A percentile compares a stretch with the other conserved stretches of the same genome.
Conservation (phyloP, 2,888 invertebrate species). For the Acrobeloides nanus region DNA sequence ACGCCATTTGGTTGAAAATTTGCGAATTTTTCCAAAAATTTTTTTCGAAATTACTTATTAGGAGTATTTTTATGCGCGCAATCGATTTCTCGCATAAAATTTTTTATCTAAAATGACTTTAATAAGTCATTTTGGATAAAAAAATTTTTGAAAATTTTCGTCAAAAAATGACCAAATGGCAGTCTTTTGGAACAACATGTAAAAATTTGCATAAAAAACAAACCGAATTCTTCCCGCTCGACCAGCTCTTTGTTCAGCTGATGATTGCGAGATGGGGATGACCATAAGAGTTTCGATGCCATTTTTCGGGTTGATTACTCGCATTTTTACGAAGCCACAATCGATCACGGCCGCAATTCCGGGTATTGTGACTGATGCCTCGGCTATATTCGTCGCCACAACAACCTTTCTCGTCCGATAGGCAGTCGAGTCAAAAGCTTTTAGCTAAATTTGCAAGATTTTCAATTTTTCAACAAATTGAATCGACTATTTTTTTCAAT, state of each 20-base stretch:
- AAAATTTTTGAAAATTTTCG: no score
- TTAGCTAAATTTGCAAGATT: slow-evolving; percentile 40
- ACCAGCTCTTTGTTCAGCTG: slow-evolving; percentile 83
- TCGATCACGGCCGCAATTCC: slow-evolving; percentile 84
- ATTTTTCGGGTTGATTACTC: slow-evolving; percentile 76
- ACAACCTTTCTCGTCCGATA: slow-evolving; percentile 72
- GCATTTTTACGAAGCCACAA: slow-evolving; percentile 86
- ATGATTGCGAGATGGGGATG: slow-evolving; percentile 71
- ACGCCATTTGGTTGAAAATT: no score
- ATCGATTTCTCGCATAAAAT: no score
- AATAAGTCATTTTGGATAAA: no score
- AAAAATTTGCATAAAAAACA: no score
- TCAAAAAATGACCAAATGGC: no score
- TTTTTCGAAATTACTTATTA: no score
- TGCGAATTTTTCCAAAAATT: no score
- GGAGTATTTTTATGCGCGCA: no score
- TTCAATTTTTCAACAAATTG: neutral
- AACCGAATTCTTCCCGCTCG: slow-evolving; percentile 76
- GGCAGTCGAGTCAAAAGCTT: slow-evolving; percentile 52
- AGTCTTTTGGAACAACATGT: no score
- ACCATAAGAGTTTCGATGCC: slow-evolving; percentile 61
- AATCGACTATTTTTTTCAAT: no score
- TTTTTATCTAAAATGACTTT: no score
- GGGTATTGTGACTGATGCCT: slow-evolving; percentile 88
- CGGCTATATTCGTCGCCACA: slow-evolving; percentile 89